A percentile compares a stretch with the other conserved stretches of the same genome.
Conservation (phyloP, 2,113 vertebrate genomes). For the Apistogramma diplotaenia region DNA sequence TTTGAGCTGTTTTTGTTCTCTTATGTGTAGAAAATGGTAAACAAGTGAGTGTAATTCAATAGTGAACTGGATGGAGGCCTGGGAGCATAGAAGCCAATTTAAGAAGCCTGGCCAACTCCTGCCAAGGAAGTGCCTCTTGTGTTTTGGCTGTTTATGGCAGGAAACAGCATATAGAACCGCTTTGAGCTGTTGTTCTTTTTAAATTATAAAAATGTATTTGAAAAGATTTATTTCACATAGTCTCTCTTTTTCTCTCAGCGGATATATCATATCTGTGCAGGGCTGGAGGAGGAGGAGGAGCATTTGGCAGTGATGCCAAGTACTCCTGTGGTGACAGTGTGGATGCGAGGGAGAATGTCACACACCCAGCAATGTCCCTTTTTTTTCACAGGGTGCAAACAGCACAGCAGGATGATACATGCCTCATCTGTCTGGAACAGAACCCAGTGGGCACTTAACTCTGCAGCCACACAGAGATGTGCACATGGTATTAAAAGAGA, state of each 20-base stretch:
- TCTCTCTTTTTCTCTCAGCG: background rate
- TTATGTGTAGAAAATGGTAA: constrained; percentile 61
- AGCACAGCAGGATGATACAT: constrained; percentile 44
- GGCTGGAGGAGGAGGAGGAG: background rate
- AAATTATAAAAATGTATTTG: constrained; percentile 25
- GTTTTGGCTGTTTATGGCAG: constrained; percentile 19
- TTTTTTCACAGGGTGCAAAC: constrained; percentile 24
- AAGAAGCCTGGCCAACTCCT: constrained; percentile 14
- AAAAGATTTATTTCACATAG: background rate
- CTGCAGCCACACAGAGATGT: constrained; percentile 20
- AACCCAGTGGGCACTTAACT: constrained; percentile 48
- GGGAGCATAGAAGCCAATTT: constrained; percentile 47
- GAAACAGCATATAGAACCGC: constrained; percentile 2
- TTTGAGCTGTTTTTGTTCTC: constrained; percentile 62
- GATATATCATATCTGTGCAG: background rate
- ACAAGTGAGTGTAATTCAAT: constrained; percentile 59
- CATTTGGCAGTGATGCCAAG: background rate
- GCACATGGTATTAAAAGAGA: constrained; percentile 18
- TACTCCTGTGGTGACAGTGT: constrained; percentile 42
- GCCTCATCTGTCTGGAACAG: constrained; percentile 47
- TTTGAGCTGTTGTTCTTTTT: constrained; percentile 49
- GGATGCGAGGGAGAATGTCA: constrained; percentile 32
- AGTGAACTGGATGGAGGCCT: constrained; percentile 41
- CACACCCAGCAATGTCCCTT: constrained; percentile 13
- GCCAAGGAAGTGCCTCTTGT: constrained; percentile 26